These are phyloP conservation scores for Plemyria rubiginata DNA, from an alignment of 2,888 invertebrate species.

Conservation along the genomic window DNA sequence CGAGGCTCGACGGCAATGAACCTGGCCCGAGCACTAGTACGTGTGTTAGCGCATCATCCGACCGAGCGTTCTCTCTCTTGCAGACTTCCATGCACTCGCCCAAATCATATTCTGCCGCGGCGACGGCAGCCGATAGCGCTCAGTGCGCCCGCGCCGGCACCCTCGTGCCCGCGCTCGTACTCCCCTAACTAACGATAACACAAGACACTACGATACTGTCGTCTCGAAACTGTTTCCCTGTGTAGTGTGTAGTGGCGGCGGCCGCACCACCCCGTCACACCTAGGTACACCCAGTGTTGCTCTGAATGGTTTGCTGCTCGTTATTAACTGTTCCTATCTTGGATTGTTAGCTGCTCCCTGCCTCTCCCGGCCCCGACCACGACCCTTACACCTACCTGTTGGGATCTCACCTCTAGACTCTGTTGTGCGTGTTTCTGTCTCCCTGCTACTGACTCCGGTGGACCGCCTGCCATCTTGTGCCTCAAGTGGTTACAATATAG, in stretches of 20 bases:
- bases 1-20: slow-evolving; percentile 22
- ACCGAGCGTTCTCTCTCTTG: slow-evolving; percentile 83
- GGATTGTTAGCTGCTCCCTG: slow-evolving; percentile 67
- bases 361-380: slow-evolving; percentile 41
- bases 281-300: slow-evolving; percentile 73
- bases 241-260: slow-evolving; percentile 63
- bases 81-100: slow-evolving; percentile 92
- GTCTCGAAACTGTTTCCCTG: slow-evolving; percentile 74
- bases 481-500: slow-evolving; percentile 46
- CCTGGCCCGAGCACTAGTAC: slow-evolving; percentile 26
- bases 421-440: slow-evolving; percentile 57
- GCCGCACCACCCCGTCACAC: slow-evolving; percentile 61
- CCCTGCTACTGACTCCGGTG: slow-evolving; percentile 45
- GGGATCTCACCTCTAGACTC: slow-evolving; percentile 60
- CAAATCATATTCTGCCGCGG: slow-evolving; percentile 88
- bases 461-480: slow-evolving; percentile 56
- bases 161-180: slow-evolving; percentile 59
- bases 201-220: slow-evolving; percentile 76
- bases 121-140: slow-evolving; percentile 84
- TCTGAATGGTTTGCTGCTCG: slow-evolving; percentile 84
- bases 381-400: slow-evolving; percentile 52
- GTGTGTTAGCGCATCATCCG: slow-evolving; percentile 56
- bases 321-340: slow-evolving; percentile 73
- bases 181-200: slow-evolving; percentile 72
- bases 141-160: slow-evolving; percentile 57